Base-by-base conservation (phyloP, 2,797 vertebrate species). In the Loriculus beryllinus region DNA sequence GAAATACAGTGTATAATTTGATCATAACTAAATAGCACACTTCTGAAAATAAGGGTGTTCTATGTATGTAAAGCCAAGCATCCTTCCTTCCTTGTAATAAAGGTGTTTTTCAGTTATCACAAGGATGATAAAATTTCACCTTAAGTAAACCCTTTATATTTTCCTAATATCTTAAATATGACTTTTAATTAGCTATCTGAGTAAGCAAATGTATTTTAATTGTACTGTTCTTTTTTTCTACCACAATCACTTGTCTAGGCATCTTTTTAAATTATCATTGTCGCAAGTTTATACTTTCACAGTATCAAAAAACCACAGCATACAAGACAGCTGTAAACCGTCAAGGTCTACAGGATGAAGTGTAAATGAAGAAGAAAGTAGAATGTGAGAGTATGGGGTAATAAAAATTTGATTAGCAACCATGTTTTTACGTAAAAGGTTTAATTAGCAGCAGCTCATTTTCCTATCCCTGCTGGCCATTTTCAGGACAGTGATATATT, bases 361-460 rank as follows among this genome's bases (percentile, higher is more conserved):
- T 78, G 48, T 68, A 95, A 88, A 94, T 79, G 52, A 92, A 95
- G 82, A 97, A 76, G 26, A 82, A 68, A 43, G 14, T 47, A 78
- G 14, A 72, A 69, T 42, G n/a, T 67, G 77, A 93, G 81, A 72
- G 10, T 84, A 56, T 19, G 68, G 31, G 26, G 42, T 91, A 90
- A 91, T 64, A 47, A 67, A 88, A 51, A 63, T 88, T 96, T 96
- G 68, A 92, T 94, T 94, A 88, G 47, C 68, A 91, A 83, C 79
- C n/a, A 14, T 86, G 43, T 67, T 81, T 96, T 94, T 80, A 43
- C 28, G 79, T 94, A 89, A 91, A 95, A 82, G 14, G 8, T 63
- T 93, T 95, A 90, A 96, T 96, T 91, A 96, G 39, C 54, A 94
- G 90, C 86, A 65, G 28, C 23, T 91, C 18, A 74, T 82, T 89